A percentile compares a stretch with the other conserved stretches of the same genome.
Conservation (phyloP, 2,113 vertebrate species). For the Crotalus viridis region DNA sequence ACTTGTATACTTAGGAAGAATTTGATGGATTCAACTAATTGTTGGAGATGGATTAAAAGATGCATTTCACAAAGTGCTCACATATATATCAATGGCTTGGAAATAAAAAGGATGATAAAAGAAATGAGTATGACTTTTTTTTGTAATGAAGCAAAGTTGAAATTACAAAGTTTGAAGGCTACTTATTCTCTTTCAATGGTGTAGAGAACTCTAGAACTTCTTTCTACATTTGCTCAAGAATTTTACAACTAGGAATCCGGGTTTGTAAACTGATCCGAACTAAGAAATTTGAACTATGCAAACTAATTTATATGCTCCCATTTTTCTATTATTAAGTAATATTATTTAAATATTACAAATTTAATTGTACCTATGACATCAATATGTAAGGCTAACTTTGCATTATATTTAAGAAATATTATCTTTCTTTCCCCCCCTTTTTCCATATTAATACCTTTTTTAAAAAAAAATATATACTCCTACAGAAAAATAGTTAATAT, state of each 20-base stretch:
- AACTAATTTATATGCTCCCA: not conserved
- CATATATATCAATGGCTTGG: not conserved
- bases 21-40: not conserved
- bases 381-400: not conserved
- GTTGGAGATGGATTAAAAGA: not conserved
- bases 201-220: not conserved
- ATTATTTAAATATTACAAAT: not conserved
- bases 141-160: not conserved
- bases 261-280: not conserved
- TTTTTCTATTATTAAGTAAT: not conserved
- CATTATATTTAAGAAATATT: not conserved
- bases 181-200: not conserved
- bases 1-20: not conserved
- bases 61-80: not conserved
- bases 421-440: not conserved
- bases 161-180: not conserved
- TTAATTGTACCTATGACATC: not conserved
- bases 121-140: not conserved
- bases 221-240: not conserved
- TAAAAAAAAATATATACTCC: not conserved
- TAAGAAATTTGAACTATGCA: not conserved
- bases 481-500: not conserved
- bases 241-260: not conserved
- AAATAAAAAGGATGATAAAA: not conserved
- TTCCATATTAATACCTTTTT: not conserved